phyloP scores from a whole-genome alignment of 2,888 invertebrate species.

The Oscheius myriophilus region DNA sequence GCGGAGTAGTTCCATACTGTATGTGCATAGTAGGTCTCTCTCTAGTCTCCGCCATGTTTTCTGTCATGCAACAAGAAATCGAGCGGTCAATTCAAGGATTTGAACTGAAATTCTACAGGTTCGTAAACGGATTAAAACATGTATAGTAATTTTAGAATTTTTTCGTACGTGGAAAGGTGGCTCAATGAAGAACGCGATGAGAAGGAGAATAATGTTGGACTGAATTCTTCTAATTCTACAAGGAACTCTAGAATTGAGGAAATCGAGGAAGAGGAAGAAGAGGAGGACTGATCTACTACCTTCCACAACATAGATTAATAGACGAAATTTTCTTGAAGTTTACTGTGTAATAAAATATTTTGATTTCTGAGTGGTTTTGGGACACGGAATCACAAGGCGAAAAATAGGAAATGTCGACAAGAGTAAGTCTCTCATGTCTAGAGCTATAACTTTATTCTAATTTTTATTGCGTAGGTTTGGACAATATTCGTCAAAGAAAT shows the following conservation, averaged over 20 bases:
- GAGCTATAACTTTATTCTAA: too few species aligned
- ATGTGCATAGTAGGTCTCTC: constrained; percentile 54
- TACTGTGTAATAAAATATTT: too few species aligned
- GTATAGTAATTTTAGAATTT: not conserved
- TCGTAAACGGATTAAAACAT: not conserved
- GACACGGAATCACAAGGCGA: too few species aligned
- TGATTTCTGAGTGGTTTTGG: too few species aligned
- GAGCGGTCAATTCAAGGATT: constrained; percentile 55
- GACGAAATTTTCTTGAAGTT: not conserved
- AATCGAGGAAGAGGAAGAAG: constrained; percentile 28
- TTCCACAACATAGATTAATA: not conserved
- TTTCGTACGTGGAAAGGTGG: constrained; percentile 21
- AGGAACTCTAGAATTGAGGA: constrained; percentile 24
- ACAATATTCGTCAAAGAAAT: too few species aligned
- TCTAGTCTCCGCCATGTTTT: constrained; percentile 54
- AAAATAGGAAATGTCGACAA: too few species aligned
- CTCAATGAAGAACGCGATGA: constrained; percentile 5
- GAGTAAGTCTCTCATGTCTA: too few species aligned
- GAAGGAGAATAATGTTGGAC: constrained; percentile 12
- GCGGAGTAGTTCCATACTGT: constrained; percentile 53
- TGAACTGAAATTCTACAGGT: constrained; percentile 57
- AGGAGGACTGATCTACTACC: not conserved
- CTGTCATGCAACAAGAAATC: constrained; percentile 58
- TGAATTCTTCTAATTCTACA: not conserved
- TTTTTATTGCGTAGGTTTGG: too few species aligned